Base-by-base conservation (phyloP, 2,888 invertebrate species). In the Acleris cristana region DNA sequence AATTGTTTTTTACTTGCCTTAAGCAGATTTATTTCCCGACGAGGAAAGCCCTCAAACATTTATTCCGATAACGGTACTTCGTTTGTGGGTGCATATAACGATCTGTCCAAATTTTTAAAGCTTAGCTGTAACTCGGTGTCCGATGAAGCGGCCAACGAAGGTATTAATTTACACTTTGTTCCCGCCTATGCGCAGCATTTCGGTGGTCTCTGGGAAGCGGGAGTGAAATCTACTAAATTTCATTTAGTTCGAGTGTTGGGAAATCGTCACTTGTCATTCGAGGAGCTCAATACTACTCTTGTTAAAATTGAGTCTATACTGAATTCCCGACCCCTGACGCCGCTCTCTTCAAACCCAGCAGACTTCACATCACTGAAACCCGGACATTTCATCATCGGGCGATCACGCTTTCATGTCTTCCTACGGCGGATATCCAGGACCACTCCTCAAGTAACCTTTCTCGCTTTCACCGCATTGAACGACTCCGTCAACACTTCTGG, bases 341-440 rank as follows among this genome's bases (percentile, higher is more conserved):
- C n/a, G n/a, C n/a, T n/a, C n/a, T n/a, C n/a, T n/a, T n/a, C n/a
- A n/a, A n/a, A n/a, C n/a, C n/a, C n/a, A n/a, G n/a, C n/a, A n/a
- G n/a, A n/a, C n/a, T n/a, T n/a, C n/a, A n/a, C n/a, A n/a, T n/a
- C n/a, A n/a, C n/a, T n/a, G n/a, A n/a, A n/a, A n/a, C n/a, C n/a
- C n/a, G n/a, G n/a, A n/a, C n/a, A n/a, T n/a, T 74, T 74, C 56
- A 19, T 74, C 0, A 65, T 76, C 48, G 72, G 74, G 3, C 56
- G 74, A 5, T 65, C 74, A 12, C n/a, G n/a, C 62, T 69, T 2
- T 69, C 68, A 16, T 61, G 69, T 3, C 30, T 72, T 16, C 70
- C 69, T 6, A 16, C 8, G 4, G 21, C 14, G 3, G 51, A 58
- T 14, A 18, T 54, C 10, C 16, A 21, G 6, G 56, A 64, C 23